Base-by-base conservation (phyloP, 2,113 vertebrate genomes). In the Hemicordylus capensis region DNA sequence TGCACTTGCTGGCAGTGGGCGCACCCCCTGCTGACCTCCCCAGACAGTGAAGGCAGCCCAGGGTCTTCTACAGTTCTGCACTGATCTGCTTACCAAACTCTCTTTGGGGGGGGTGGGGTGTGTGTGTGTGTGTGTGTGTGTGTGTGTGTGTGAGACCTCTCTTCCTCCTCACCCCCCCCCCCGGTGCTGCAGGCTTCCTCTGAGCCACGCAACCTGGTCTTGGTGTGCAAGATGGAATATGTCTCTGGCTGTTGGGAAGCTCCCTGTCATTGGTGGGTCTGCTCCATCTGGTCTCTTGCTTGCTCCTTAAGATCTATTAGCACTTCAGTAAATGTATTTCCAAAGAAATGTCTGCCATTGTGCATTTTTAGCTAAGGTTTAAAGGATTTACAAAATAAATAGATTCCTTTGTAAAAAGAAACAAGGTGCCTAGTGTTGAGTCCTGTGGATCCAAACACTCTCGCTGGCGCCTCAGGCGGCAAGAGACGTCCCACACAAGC, bases 351-450 rank as follows among this genome's bases (percentile, higher is more conserved):
- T 59, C 93, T 91, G 93, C 93, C 93, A 94, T 87, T 94, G 85
- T 95, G 93, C 91, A 3, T 95, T 95, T 94, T 93, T 95, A 95
- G 90, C 89, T 92, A 92, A 94, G 93, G 91, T 67, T 37, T 85
- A 63, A 90, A 79, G 0, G 0, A 90, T 84, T 94, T 94, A 93
- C 86, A 89, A 92, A 95, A 93, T 94, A 93, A 94, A 92, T 51
- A 89, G 66, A 67, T 92, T 92, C 91, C 91, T 92, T 94, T 93
- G 87, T 87, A 91, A 92, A 72, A 92, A 85, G 24, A 37, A 69
- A 59, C 48, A 44, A 10, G 1, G 31, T 44, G 14, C 70, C 78
- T 4, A 24, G 11, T 80, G 24, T 85, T 72, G 42, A 90, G 70
- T 31, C 31, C 44, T 11, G 20, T 51, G 48, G 48, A 51, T 51